Base-by-base conservation (phyloP, 2,113 vertebrate genomes). In the Platysternon megacephalum region DNA sequence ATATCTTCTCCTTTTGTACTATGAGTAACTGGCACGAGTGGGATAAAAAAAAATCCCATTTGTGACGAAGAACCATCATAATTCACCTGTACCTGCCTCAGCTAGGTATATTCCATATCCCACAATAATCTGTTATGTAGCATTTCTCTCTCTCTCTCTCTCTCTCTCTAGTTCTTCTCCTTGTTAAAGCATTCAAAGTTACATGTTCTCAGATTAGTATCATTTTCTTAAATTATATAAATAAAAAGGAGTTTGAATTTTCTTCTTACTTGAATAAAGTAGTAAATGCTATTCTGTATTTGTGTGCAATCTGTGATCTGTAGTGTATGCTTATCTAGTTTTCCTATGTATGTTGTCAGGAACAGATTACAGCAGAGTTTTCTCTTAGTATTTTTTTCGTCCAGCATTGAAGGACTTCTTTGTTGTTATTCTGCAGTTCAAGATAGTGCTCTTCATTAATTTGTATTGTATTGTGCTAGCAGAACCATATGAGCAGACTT, bases 11-110 rank as follows among this genome's bases (percentile, higher is more conserved):
- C 97, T 82, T 86, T 95, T 82, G 24, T 86, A 72, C 1, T 9
- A 82, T 93, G 90, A 91, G 16, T 49, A 76, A 28, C 84, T 61
- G 24, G 4, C 10, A 16, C 39, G 65, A 82, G 1, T 49, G 82
- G 74, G 35, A 9, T 96, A 95, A 89, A 1, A 53, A 94, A 85
- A 93, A 81, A 82, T 95, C 39, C 46, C 14, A 13, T 91, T 91
- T 86, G 35, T 88, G 85, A 87, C 93, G 44, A 82, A 85, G 58
- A 13, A 26, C 32, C 29, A 42, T 85, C 58, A 16, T 1, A 74
- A 53, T 87, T 95, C 11, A 86, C 26, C 74, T 95, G 10, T 49
- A 8, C 90, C 65, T 87, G 32, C 39, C 21, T 86, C 72, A 92
- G 56, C 1, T 86, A 2, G 7, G 46, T 93, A 85, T 74, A 52